Base-by-base conservation (phyloP, 64 coral and sea anemone species). In the Pachyseris speciosa region DNA sequence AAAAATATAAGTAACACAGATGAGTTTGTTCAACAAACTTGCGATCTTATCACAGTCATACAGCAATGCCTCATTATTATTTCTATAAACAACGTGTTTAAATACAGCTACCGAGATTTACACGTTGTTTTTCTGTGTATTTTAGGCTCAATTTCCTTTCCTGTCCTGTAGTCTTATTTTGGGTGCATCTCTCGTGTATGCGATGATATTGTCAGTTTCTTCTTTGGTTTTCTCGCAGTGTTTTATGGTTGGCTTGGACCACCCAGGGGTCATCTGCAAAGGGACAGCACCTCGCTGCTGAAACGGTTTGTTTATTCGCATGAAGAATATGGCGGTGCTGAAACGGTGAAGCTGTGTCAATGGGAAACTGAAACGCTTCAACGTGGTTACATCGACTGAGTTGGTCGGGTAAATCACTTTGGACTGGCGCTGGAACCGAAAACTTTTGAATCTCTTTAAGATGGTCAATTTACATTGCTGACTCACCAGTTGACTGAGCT, bases 21-120 rank as follows among this genome's bases (percentile, higher is more conserved):
- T 32, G 31, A 79, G 48, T 57, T 79, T 79, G 75, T 79, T 58
- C 16, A 52, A 79, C 20, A 79, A 79, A 79, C 50, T 37, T 61
- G 31, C 63, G 77, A 60, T 81, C 53, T 81, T 81, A 81, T 81
- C 77, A 39, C 13, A 36, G 32, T 81, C 40, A 81, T 61, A 37
- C 77, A 81, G 77, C 8, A 37, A 50, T 44, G 24, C 25, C n/a
- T 17, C 39, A 25, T 2, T 81, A 26, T 81, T 81, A 61, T 61
- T 81, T 81, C 20, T 61, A 22, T 37, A 81, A 81, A 81, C 55
- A 81, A 9, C 3, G 17, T 13, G 52, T 81, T 60, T 33, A 61
- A 60, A 61, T 81, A 63, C 34, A 58, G 20, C 30, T 15, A 2
- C 11, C 19, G 65, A 7, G 4, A 13, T 39, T 20, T 39, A 7